phyloP scores from a whole-genome alignment of 2,888 invertebrate species.

The Ashinkailepas kermadecensis region DNA sequence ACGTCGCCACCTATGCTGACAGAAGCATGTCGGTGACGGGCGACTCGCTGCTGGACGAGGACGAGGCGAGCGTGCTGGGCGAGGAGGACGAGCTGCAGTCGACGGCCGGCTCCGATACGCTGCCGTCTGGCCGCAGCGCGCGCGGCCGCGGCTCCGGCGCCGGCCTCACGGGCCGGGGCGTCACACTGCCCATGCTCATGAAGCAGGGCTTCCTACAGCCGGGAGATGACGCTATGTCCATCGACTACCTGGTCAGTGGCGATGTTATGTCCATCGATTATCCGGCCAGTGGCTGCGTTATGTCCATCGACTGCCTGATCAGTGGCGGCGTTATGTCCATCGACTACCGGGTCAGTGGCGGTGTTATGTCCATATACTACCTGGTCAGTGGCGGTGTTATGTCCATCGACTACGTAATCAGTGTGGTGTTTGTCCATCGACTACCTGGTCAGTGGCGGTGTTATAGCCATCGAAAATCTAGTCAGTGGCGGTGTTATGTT shows the following conservation, averaged over 20 bases:
- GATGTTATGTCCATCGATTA: too few species aligned
- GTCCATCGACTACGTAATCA: not conserved
- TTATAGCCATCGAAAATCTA: too few species aligned
- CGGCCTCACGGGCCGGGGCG: conserved; percentile 28
- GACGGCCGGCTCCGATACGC: conserved; percentile 7
- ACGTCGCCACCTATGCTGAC: not conserved
- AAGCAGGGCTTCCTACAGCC: conserved; percentile 75
- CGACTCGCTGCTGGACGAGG: not conserved
- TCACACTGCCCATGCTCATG: conserved; percentile 77
- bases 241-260: conserved; percentile 65
- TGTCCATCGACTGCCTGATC: too few species aligned
- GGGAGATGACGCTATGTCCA: conserved; percentile 74
- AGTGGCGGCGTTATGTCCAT: too few species aligned
- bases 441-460: conserved; percentile 54
- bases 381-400: not conserved
- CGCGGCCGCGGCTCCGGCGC: not conserved
- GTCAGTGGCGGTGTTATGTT: too few species aligned
- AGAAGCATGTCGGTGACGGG: not conserved
- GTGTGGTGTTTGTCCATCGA: conserved; percentile 65
- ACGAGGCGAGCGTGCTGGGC: conserved; percentile 5
- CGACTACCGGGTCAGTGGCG: not conserved
- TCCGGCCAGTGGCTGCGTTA: too few species aligned
- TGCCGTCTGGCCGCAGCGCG: conserved; percentile 11
- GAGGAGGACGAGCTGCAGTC: conserved; percentile 14
- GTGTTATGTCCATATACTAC: not conserved